These are phyloP conservation scores for Magallana gigas DNA, from an alignment of 1,140 invertebrate species.

Conservation along the genomic window DNA sequence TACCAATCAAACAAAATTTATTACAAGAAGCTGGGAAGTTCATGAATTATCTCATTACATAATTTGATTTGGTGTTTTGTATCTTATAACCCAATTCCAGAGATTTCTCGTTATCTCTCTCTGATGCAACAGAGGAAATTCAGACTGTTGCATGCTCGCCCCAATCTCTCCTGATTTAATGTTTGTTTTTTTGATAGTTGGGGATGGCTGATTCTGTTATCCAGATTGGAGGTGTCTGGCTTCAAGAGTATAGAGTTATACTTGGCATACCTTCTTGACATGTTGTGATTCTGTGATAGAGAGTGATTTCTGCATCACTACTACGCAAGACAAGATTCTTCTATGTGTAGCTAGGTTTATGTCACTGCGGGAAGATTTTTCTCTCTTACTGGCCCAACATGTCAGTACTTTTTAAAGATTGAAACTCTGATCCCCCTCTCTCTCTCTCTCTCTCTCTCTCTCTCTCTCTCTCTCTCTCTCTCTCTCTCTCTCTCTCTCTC, in stretches of 20 bases:
- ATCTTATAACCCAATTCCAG: slow-evolving; percentile 1
- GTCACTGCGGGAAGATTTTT: too few species aligned
- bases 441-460: too few species aligned
- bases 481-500: too few species aligned
- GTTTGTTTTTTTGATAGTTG: slow-evolving; percentile 36
- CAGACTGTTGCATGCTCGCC: slow-evolving; percentile 12
- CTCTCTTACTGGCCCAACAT: too few species aligned
- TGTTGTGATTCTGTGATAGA: slow-evolving; percentile 21
- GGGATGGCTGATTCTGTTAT: slow-evolving; percentile 14
- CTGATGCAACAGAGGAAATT: slow-evolving; percentile 3
- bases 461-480: too few species aligned
- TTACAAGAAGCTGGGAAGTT: not conserved
- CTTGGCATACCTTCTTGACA: slow-evolving; percentile 1
- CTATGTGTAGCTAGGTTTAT: not conserved
- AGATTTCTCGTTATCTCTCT: not conserved
- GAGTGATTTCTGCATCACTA: not conserved
- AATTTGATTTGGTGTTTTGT: not conserved
- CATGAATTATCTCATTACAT: not conserved
- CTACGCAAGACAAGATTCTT: not conserved
- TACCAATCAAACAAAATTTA: not conserved
- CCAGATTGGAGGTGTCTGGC: not conserved
- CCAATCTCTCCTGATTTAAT: slow-evolving; percentile 8
- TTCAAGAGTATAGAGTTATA: slow-evolving; percentile 1
- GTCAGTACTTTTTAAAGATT: too few species aligned
- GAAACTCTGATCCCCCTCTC: too few species aligned